Percentiles rank a stretch among this genome's conserved stretches.
phyloP scores from a whole-genome alignment of 2,113 vertebrate genomes.

The Columbina picui region DNA sequence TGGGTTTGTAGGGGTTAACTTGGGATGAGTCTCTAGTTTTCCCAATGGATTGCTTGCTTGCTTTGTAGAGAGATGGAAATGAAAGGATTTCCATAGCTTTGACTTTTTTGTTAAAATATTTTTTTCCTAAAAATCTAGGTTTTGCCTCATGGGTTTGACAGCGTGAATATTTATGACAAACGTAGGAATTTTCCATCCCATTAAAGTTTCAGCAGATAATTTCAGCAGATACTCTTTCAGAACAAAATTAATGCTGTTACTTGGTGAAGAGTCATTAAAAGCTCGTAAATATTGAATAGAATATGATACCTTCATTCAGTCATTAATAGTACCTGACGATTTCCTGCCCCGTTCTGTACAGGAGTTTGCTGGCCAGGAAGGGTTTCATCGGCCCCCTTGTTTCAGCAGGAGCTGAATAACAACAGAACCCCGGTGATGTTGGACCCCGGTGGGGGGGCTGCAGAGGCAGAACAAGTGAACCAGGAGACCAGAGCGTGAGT shows the following conservation, averaged over 20 bases:
- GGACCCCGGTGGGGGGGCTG: no score
- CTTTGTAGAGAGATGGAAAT: not conserved
- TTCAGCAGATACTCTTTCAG: conserved; percentile 27
- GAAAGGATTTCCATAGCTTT: not conserved
- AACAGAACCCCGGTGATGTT: not conserved
- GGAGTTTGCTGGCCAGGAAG: not conserved
- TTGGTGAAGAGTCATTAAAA: not conserved
- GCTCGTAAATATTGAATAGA: not conserved
- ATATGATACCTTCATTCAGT: not conserved
- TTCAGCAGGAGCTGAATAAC: not conserved
- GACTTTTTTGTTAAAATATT: not conserved
- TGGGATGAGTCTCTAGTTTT: conserved; percentile 17
- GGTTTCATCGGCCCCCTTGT: not conserved
- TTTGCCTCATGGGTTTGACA: conserved; percentile 21
- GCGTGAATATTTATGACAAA: not conserved
- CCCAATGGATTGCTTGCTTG: conserved; percentile 16
- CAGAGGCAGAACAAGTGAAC: not conserved
- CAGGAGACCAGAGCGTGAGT: not conserved
- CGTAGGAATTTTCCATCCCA: not conserved
- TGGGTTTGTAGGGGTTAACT: not conserved
- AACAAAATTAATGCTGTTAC: not conserved
- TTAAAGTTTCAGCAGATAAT: conserved; percentile 56
- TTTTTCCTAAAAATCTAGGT: not conserved
- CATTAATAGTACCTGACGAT: not conserved
- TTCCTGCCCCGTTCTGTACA: not conserved